A percentile compares a stretch with the other conserved stretches of the same genome.
These are phyloP conservation scores for Podarcis lilfordi DNA, from an alignment of 2,797 vertebrate genomes.

Conservation along the genomic window DNA sequence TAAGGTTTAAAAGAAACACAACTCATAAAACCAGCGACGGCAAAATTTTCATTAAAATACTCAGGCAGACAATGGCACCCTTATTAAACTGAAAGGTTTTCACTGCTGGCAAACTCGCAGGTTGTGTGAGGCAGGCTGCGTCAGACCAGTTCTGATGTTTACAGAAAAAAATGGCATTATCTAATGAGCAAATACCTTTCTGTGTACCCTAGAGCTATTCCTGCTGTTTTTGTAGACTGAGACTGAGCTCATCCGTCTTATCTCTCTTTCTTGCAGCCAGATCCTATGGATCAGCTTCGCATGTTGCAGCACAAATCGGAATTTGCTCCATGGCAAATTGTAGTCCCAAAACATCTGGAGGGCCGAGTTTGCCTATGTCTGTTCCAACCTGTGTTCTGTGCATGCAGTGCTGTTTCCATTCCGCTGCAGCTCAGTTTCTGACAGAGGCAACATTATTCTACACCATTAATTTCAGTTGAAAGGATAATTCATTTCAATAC, in stretches of 20 bases:
- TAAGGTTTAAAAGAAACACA: neutral
- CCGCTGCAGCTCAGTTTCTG: no score
- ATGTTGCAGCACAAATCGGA: neutral
- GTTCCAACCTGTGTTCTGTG: no score
- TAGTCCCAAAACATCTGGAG: no score
- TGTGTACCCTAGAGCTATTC: neutral
- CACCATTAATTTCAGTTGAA: no score
- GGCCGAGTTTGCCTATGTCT: no score
- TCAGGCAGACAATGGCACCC: neutral
- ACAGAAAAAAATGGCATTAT: neutral
- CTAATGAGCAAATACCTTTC: neutral
- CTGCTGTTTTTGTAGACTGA: neutral
- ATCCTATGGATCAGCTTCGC: neutral
- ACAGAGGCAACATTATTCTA: no score
- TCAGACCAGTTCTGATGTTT: neutral
- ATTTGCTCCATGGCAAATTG: neutral
- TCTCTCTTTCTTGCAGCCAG: neutral
- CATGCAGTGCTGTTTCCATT: neutral
- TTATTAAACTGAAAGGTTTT: neutral
- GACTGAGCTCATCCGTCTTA: neutral
- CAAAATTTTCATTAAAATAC: neutral
- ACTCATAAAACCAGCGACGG: neutral
- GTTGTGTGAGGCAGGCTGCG: neutral
- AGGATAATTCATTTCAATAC: no score
- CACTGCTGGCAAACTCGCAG: neutral